These are phyloP conservation scores for Didymodactylos carnosus DNA, from an alignment of 2,888 invertebrate genomes.

Conservation along the genomic window DNA sequence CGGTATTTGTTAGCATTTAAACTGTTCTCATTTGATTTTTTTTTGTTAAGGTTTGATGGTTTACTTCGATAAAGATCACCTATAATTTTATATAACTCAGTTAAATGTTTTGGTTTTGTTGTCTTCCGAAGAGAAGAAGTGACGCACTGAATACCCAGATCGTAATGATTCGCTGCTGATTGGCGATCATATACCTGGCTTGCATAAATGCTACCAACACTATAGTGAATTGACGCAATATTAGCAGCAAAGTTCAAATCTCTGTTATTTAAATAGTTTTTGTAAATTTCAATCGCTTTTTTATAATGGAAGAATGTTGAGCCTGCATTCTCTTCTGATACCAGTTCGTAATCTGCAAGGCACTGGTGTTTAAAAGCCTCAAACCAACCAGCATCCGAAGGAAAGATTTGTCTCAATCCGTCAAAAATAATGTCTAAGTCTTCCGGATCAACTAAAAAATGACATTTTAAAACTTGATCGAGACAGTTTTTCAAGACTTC, in stretches of 20 bases:
- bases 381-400: background rate
- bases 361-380: background rate
- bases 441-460: background rate
- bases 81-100: too few relatives aligned
- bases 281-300: background rate
- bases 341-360: background rate
- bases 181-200: background rate
- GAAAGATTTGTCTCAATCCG: background rate
- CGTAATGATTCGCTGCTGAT: background rate
- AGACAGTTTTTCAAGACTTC: background rate
- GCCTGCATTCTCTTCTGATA: background rate
- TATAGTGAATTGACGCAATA: background rate
- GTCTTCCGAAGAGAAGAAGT: too few relatives aligned
- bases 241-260: background rate
- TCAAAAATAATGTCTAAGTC: background rate
- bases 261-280: background rate
- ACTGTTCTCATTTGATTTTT: background rate
- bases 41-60: background rate
- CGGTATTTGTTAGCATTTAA: background rate
- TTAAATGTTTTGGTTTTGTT: too few relatives aligned
- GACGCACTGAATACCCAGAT: too few relatives aligned
- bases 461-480: background rate
- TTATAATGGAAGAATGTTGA: background rate
- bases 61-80: too few relatives aligned
- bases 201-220: background rate